Evolutionary conservation across 2,888 invertebrate species (phyloP), one percentile per base, ranked within the genome.

Genomic region (Malacosoma neustria): DNA sequence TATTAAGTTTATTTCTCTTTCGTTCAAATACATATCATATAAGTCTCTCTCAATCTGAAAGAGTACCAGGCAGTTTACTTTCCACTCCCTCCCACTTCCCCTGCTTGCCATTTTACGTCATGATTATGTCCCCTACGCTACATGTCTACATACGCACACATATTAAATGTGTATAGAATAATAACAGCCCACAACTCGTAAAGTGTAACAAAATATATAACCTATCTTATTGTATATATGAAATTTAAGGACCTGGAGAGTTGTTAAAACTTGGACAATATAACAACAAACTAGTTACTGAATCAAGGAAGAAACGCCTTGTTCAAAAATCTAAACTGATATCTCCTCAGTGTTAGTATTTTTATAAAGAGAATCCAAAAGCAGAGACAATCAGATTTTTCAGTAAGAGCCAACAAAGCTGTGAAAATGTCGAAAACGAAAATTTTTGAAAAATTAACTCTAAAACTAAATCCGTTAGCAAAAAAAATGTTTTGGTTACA

Each of bases 401-500:
- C 22, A 22, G 22, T 22, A 22, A 22, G 22, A 22, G 22, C 22
- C 22, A 33, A 37, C 33, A 12, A 37, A 14, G 39, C 39, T 6
- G n/a, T 39, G 9, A 32, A 12, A 30, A 33, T 39, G 30, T n/a
- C 4, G 3, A 33, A 35, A 35, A 4, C 15, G 11, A 11, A 32
- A 29, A 30, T 14, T 1, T 33, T 36, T 12, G 33, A 39, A 14
- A 35, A 15, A 30, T 13, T 33, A 11, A 35, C 33, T 2, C 30
- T 11, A 11, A 31, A 22, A 7, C 34, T 40, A 36, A 36, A 40
- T 29, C 36, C 33, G 15, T 34, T 15, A 9, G 34, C 36, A 15
- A 33, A 22, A 32, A 40, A 32, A 34, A 11, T 36, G 11, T 29
- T 40, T 1, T 14, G 12, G 11, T 36, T 38, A 38, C 41, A 38